Conservation (phyloP, 2,888 invertebrate species). For the Poecilus cupreus region DNA sequence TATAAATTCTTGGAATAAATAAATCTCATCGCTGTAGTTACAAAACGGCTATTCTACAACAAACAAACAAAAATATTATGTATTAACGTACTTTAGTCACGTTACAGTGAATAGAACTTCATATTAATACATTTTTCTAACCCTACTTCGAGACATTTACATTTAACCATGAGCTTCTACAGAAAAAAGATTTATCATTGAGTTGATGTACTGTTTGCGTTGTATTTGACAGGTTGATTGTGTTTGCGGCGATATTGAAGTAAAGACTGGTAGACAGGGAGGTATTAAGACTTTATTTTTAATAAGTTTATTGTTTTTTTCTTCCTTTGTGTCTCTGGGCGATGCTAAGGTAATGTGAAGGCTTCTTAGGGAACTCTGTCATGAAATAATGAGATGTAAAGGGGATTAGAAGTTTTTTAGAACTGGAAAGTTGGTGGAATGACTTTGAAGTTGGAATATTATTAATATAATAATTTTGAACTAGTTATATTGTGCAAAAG, state of each 20-base stretch:
- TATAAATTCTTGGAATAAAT: too few relatives aligned
- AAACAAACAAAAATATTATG: background rate
- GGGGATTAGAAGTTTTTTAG: background rate
- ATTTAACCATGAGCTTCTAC: background rate
- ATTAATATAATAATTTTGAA: too few relatives aligned
- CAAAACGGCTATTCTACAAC: background rate
- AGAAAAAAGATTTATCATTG: conserved; percentile 2
- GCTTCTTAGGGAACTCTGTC: background rate
- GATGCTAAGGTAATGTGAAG: background rate
- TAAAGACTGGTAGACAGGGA: background rate
- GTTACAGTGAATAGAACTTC: too few relatives aligned
- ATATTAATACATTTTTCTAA: background rate
- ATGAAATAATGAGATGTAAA: background rate
- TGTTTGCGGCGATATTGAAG: background rate
- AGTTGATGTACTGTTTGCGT: background rate
- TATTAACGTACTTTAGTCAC: too few relatives aligned
- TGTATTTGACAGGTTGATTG: conserved; percentile 16
- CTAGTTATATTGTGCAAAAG: too few relatives aligned
- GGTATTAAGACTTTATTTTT: background rate
- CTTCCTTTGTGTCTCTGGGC: background rate
- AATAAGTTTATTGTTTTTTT: too few relatives aligned
- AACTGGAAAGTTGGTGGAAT: background rate
- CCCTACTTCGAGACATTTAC: background rate
- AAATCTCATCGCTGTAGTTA: background rate
- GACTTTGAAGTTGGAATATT: too few relatives aligned